Evolutionary conservation across 2,888 invertebrate species (phyloP), one percentile per base, ranked within the genome.

Genomic region (Conops quadrifasciatus): DNA sequence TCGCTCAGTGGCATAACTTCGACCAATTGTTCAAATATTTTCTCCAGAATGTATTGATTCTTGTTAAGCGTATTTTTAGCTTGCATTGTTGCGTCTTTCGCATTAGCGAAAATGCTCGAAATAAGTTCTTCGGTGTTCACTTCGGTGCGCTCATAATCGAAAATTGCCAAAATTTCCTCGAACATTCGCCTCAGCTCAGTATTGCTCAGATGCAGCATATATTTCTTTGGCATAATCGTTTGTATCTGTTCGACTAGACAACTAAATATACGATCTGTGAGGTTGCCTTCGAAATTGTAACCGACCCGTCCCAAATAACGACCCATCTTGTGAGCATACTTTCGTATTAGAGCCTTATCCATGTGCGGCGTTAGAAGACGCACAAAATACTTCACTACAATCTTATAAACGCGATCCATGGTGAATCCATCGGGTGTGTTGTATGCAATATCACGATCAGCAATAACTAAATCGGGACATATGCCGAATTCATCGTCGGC

Each of bases 291-390:
- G 51, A 83, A 84, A 53, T 77, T 83, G 5, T 83, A 80, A 2
- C 84, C 86, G 0, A 84, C 83, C 71, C 84, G 84, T 36, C 79
- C 81, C 13, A 86, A 74, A 65, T 83, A 83, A 15, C 83, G 78
- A 4, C 84, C 77, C 0, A 83, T 82, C 56, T 84, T 80, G 24
- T 79, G 78, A 0, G 83, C 77, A 65, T 83, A 83, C 53, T 82
- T 83, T 0, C 81, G 77, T n/a, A 85, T 76, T 45, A 80, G 80
- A 11, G 81, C 79, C 1, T 78, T 74, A 0, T 77, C 78, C 3
- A 82, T 81, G 30, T 78, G 76, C 16, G 77, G 75, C 0, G 80
- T 77, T 43, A 85, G 78, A 45, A 80, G 77, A 15, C 80, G 77
- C 45, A 80, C 76, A 9, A 84, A 80, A 60, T 79, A 80, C 64